Base-by-base conservation (phyloP, 1,140 invertebrate species). In the Drosophila funebris region DNA sequence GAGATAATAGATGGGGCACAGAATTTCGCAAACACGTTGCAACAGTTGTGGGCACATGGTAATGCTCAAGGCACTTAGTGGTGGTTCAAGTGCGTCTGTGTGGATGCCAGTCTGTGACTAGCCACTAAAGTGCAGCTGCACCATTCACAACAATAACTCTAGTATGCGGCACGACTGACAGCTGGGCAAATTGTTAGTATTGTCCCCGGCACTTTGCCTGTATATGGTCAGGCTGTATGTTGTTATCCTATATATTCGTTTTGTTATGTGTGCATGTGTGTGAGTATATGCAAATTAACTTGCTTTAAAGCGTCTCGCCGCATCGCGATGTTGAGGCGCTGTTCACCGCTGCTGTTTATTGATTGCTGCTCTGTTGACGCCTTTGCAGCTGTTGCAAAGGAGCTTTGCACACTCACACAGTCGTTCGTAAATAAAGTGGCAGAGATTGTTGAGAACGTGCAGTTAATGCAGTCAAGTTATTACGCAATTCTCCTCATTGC, bases 281-380 rank as follows among this genome's bases (percentile, higher is more conserved):
- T 76, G 66, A 69, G 44, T 22, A 46, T 13, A 83, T 84, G 81
- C 62, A 84, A 84, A 84, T 85, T 73, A 87, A 73, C 77, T 84
- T 81, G 87, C 70, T 84, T 85, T 76, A 75, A 79, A 57, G 24
- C 33, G 57, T 8, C 36, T 31, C 27, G 16, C 24, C 53, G n/a
- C 39, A 6, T 29, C 13, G 39, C 54, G 53, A 27, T 27, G 24
- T 27, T 85, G 81, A 67, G 72, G 41, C 14, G 39, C n/a, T 36
- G 57, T 36, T 67, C 31, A 36, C 60, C 31, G 71, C 73, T 44
- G 46, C 37, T 22, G 67, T 70, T 52, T 71, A 85, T 87, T 85
- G 77, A 85, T 85, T 74, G 78, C 82, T 63, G 64, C 69, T 82
- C 44, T 52, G 20, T 20, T 46, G 43, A 46, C 43, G 43, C 41